A percentile compares a stretch with the other conserved stretches of the same genome.
Conservation (phyloP, 2,113 vertebrate genomes). For the Chamaetylas fuelleborni region DNA sequence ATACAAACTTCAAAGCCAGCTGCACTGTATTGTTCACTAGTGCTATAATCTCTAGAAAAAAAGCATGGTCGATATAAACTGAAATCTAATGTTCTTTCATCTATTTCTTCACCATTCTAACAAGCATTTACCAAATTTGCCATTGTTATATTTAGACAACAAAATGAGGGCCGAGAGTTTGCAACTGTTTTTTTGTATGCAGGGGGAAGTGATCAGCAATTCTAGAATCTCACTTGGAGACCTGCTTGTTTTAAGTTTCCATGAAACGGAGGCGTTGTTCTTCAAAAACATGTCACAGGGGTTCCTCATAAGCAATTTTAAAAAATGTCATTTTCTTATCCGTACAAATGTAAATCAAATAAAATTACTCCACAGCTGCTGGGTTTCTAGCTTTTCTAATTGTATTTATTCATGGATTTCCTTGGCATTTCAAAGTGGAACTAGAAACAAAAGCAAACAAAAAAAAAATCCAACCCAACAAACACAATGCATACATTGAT, state of each 20-base stretch:
- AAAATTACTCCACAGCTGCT: slow-evolving; percentile 29
- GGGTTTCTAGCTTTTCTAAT: slow-evolving; percentile 42
- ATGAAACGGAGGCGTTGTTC: not conserved
- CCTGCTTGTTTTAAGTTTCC: not conserved
- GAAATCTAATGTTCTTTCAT: not conserved
- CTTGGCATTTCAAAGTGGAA: slow-evolving; percentile 36
- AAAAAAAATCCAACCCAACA: slow-evolving; percentile 9
- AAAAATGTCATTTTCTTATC: slow-evolving; percentile 20
- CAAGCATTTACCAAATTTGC: not conserved
- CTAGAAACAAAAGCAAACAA: slow-evolving; percentile 42
- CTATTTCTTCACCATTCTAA: not conserved
- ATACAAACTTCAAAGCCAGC: not conserved
- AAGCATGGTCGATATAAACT: fast-evolving
- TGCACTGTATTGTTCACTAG: not conserved
- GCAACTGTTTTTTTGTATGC: not conserved
- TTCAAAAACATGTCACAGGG: not conserved
- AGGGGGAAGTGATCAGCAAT: not conserved
- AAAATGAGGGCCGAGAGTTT: not conserved
- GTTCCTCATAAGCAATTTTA: not conserved
- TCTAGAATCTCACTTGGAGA: not conserved
- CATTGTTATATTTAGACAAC: not conserved
- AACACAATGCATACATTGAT: slow-evolving; percentile 21
- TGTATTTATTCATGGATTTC: slow-evolving; percentile 37
- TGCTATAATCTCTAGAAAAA: not conserved
- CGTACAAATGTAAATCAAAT: slow-evolving; percentile 20